Evolutionary conservation across 2,797 vertebrate genomes (phyloP).

Genomic region (Nothura maculosa): DNA sequence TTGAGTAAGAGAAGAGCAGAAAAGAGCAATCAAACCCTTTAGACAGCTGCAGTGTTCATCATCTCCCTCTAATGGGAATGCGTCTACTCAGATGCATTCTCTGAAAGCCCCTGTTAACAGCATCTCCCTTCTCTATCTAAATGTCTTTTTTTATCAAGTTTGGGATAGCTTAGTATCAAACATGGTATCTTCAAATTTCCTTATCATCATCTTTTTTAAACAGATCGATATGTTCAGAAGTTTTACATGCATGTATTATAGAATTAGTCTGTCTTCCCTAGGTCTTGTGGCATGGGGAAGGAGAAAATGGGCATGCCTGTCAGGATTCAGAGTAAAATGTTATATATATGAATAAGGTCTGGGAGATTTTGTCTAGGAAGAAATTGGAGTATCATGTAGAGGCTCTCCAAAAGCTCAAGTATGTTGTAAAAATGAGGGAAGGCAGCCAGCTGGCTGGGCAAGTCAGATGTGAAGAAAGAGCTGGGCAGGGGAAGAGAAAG

Average conservation of each 20-base stretch:
- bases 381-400: not conserved
- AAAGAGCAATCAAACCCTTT: not conserved
- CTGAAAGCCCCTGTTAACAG: not conserved
- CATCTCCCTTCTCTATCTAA: not conserved
- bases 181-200: not conserved
- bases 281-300: not conserved
- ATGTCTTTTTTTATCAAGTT: not conserved
- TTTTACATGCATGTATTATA: too few relatives aligned
- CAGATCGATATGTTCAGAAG: too few relatives aligned
- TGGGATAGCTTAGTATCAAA: not conserved
- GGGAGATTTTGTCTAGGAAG: not conserved
- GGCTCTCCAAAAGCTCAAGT: not conserved
- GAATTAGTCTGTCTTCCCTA: not conserved
- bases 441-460: not conserved
- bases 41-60: not conserved
- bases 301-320: too few relatives aligned
- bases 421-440: not conserved
- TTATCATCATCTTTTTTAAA: not conserved
- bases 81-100: not conserved
- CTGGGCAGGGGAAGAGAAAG: not conserved
- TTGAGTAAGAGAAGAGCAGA: not conserved
- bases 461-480: not conserved
- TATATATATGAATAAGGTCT: not conserved
- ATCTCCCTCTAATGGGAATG: not conserved
- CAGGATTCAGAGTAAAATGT: too few relatives aligned